A percentile compares a stretch with the other conserved stretches of the same genome.
Evolutionary conservation across 2,888 invertebrate species (phyloP).

Genomic region (Clostera curtula): DNA sequence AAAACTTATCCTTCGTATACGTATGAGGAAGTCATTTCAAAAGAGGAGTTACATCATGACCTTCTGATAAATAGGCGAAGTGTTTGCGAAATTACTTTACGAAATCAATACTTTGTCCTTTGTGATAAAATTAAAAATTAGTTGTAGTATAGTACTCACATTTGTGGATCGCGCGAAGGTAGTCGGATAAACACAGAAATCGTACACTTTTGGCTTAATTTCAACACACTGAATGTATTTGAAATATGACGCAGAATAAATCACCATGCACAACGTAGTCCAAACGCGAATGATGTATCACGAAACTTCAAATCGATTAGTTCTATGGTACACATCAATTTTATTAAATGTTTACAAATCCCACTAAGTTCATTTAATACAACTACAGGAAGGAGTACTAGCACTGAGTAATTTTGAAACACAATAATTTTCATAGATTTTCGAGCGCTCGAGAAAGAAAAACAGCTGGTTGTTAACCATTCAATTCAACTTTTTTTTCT

Average conservation of each 20-base stretch:
- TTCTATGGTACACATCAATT: constrained; percentile 36
- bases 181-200: constrained; percentile 25
- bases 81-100: constrained; percentile 8
- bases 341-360: constrained; percentile 34
- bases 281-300: constrained; percentile 49
- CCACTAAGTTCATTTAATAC: constrained; percentile 48
- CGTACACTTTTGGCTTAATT: constrained; percentile 40
- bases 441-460: constrained; percentile 52
- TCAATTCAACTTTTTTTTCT: constrained; percentile 46
- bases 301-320: constrained; percentile 58
- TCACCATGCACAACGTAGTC: constrained; percentile 46
- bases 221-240: constrained; percentile 38
- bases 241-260: constrained; percentile 57
- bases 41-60: constrained; percentile 32
- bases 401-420: constrained; percentile 69
- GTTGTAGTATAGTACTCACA: constrained; percentile 25
- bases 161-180: constrained; percentile 15
- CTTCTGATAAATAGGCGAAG: constrained; percentile 23
- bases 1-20: constrained; percentile 2
- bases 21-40: constrained; percentile 21
- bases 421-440: constrained; percentile 53
- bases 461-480: constrained; percentile 68
- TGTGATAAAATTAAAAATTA: not conserved
- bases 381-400: constrained; percentile 42
- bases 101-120: constrained; percentile 21